These are phyloP conservation scores for Chunga burmeisteri DNA, from an alignment of 2,113 vertebrate species.

Conservation along the genomic window DNA sequence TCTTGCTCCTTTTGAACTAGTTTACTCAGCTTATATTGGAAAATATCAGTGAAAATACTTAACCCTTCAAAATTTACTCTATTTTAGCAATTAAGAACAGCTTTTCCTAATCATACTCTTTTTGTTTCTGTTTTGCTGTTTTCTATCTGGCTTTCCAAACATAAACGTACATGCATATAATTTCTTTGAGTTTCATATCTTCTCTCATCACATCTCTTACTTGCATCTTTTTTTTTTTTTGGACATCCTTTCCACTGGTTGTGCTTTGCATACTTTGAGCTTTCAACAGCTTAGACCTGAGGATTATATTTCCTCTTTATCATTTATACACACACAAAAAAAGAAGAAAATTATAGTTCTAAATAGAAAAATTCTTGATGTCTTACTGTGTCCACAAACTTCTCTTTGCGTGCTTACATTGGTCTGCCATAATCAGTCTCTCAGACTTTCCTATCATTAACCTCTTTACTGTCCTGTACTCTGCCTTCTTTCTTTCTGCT, in stretches of 20 bases:
- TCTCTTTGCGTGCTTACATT: not conserved
- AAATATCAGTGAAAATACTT: not conserved
- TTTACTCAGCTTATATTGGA: not conserved
- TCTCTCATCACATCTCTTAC: not conserved
- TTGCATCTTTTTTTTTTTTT: not conserved
- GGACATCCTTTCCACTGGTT: not conserved
- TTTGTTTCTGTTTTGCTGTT: not conserved
- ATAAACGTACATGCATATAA: not conserved
- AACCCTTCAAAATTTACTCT: not conserved
- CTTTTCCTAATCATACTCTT: not conserved
- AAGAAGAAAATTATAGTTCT: not conserved
- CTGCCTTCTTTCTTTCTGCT: not conserved
- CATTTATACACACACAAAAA: not conserved
- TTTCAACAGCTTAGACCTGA: not conserved
- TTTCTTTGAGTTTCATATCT: not conserved
- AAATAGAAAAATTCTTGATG: not conserved
- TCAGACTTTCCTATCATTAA: not conserved
- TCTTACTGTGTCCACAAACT: not conserved
- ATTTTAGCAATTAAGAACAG: not conserved
- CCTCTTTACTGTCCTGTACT: not conserved
- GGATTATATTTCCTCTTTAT: not conserved
- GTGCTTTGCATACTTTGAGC: not conserved
- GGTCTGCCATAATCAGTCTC: not conserved
- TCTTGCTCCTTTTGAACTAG: not conserved
- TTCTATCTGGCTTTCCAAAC: not conserved